Evolutionary conservation across 2,113 vertebrate species (phyloP).

Genomic region (Penelope pileata): DNA sequence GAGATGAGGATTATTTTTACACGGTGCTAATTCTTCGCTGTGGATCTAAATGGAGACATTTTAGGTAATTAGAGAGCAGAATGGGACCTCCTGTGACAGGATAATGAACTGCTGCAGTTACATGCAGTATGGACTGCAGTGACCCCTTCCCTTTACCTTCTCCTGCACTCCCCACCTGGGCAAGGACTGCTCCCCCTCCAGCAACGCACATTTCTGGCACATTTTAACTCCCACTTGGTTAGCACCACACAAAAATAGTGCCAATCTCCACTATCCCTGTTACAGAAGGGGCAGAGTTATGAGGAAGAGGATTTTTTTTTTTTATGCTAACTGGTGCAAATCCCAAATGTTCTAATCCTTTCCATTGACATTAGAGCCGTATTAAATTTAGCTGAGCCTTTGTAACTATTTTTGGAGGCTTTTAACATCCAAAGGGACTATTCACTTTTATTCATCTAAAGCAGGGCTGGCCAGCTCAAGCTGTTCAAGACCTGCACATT

Average conservation of each 20-base stretch:
- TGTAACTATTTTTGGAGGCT: conserved; percentile 63
- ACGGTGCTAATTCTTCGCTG: background rate
- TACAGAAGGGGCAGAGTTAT: background rate
- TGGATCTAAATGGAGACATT: background rate
- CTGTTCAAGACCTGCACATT: background rate
- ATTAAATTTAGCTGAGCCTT: conserved; percentile 64
- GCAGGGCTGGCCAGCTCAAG: background rate
- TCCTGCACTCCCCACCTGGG: background rate
- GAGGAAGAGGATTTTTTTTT: conserved; percentile 10
- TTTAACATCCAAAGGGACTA: conserved; percentile 50
- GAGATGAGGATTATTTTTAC: background rate
- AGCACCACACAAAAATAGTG: background rate
- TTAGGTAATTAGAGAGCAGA: background rate
- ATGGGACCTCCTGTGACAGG: background rate
- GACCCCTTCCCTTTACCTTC: background rate
- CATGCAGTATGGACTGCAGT: background rate
- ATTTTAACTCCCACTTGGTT: background rate
- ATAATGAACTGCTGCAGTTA: background rate
- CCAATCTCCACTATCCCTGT: background rate
- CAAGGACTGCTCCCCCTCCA: background rate
- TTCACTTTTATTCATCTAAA: conserved; percentile 25
- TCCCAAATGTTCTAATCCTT: conserved; percentile 56
- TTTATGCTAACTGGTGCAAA: conserved; percentile 42
- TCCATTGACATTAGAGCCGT: conserved; percentile 43
- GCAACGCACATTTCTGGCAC: background rate